A percentile compares a stretch with the other conserved stretches of the same genome.
These are phyloP conservation scores for Stegostoma tigrinum DNA, from an alignment of 2,113 vertebrate species.

Conservation along the genomic window DNA sequence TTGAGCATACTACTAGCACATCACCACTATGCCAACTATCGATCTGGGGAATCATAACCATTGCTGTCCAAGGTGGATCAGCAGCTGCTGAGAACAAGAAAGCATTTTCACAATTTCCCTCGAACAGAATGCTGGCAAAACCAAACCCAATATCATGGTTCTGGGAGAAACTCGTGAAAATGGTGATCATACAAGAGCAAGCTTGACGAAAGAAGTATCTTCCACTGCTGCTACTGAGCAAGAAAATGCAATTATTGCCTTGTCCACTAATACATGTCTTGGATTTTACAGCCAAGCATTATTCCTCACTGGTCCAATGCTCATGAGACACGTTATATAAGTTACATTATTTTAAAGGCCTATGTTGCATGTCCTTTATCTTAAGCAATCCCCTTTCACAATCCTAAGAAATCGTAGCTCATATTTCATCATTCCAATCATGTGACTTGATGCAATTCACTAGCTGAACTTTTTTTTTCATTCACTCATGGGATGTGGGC, in stretches of 20 bases:
- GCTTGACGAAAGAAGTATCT: neutral
- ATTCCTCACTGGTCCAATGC: neutral
- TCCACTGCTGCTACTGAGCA: neutral
- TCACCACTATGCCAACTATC: neutral
- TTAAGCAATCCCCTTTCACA: neutral
- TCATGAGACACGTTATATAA: neutral
- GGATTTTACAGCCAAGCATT: no score
- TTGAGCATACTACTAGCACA: neutral
- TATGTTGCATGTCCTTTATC: neutral
- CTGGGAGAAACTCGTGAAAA: no score
- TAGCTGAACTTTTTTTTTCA: neutral
- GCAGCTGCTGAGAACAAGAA: neutral
- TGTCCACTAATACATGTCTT: neutral
- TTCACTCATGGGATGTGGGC: no score
- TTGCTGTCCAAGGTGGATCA: neutral
- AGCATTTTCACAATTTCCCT: neutral
- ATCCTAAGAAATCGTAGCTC: neutral
- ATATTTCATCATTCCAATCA: neutral
- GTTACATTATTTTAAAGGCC: neutral
- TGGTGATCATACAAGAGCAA: neutral
- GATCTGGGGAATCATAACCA: neutral
- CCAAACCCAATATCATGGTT: neutral
- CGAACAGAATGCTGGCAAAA: neutral
- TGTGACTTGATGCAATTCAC: neutral
- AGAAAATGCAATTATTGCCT: neutral